These are phyloP conservation scores for Rhabditoides inermis DNA, from an alignment of 2,888 invertebrate species.

Conservation along the genomic window DNA sequence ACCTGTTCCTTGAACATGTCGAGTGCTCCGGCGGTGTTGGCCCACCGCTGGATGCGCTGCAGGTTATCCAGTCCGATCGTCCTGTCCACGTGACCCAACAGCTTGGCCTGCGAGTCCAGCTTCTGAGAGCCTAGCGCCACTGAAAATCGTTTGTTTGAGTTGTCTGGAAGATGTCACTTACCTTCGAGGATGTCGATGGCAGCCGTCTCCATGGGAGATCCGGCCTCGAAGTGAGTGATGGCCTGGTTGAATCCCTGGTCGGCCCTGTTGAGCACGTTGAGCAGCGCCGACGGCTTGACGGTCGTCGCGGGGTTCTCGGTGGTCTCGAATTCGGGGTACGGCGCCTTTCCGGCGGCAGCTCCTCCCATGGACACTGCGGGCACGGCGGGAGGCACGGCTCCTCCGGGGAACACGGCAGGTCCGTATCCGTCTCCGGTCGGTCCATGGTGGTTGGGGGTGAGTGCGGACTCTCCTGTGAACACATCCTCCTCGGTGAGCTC, in stretches of 20 bases:
- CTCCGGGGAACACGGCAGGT: slow-evolving; percentile 42
- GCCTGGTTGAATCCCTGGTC: slow-evolving; percentile 51
- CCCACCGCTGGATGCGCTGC: slow-evolving; percentile 50
- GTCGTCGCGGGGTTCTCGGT: slow-evolving; percentile 40
- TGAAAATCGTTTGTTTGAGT: slow-evolving; percentile 1
- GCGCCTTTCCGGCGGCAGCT: slow-evolving; percentile 44
- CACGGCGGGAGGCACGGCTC: slow-evolving; percentile 43
- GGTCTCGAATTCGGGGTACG: slow-evolving; percentile 13
- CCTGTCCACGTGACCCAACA: slow-evolving; percentile 49
- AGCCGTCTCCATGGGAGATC: slow-evolving; percentile 49
- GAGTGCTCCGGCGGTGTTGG: slow-evolving; percentile 51
- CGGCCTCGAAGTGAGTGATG: slow-evolving; percentile 47
- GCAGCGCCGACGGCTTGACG: slow-evolving; percentile 45
- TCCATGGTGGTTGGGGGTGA: slow-evolving; percentile 39
- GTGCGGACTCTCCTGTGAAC: slow-evolving; percentile 49
- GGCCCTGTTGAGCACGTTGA: slow-evolving; percentile 44
- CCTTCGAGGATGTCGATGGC: slow-evolving; percentile 49
- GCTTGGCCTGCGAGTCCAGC: slow-evolving; percentile 48
- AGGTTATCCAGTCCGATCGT: slow-evolving; percentile 50
- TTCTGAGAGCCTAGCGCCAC: slow-evolving; percentile 48
- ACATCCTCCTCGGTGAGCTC: slow-evolving; percentile 24
- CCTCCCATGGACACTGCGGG: slow-evolving; percentile 30
- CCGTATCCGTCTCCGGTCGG: slow-evolving; percentile 51
- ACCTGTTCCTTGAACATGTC: slow-evolving; percentile 51
- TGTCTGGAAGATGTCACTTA: no score